Evolutionary conservation across 2,888 invertebrate species (phyloP), one percentile per base, ranked within the genome.

Genomic region (Campopleginae sp.): DNA sequence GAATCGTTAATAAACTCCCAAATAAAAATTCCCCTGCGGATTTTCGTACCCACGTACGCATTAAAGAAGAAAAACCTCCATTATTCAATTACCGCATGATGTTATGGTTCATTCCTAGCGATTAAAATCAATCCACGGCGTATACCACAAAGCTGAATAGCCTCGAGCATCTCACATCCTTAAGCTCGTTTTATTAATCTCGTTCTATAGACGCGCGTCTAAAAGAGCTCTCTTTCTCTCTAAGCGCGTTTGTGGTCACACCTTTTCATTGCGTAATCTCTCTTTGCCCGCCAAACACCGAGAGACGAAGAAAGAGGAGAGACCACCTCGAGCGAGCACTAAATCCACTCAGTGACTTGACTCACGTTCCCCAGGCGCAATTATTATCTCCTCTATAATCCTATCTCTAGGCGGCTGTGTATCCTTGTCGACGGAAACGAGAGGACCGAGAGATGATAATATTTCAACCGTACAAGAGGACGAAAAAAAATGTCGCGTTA

Each of bases 231-330:
- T 48, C 48, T 48, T 23, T 68, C 48, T 76, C 48, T 65, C 27
- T 71, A 48, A 44, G 17, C 23, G 54, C n/a, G n/a, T 61, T 72
- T 46, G 79, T 51, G 72, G 85, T 80, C 77, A 66, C 85, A 80
- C 85, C 85, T 85, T 72, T 80, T 85, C 76, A 51, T 85, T 85
- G 76, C 85, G 80, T 77, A 85, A 85, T 80, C 42, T 38, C 48
- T 75, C 38, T 79, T 63, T 54, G 61, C 51, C 38, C 42, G 46
- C 42, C 51, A 65, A 65, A 51, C 38, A 54, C 54, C 38, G 38
- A 7, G 42, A 72, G 61, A 19, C 31, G 27, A 70, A 77, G 48
- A 38, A 38, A 54, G 71, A 71, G 6, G 71, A 54, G 61, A 42
- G 80, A 83, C 79, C 76, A 33, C 77, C 68, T 68, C 65, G 42